Evolutionary conservation across 1,140 invertebrate species (phyloP).

Genomic region (Leptinotarsa lineolata): DNA sequence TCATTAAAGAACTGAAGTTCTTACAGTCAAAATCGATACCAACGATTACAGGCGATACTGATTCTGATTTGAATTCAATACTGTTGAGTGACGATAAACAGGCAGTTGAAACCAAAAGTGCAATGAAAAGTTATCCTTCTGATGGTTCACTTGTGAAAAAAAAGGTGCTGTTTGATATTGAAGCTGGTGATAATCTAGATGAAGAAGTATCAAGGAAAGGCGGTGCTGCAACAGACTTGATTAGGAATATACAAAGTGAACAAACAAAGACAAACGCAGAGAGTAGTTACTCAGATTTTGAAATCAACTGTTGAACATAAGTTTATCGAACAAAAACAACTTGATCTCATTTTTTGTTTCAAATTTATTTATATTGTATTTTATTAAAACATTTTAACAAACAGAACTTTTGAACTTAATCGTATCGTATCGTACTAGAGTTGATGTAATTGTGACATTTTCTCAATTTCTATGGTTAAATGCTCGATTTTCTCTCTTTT

Average conservation of each 20-base stretch:
- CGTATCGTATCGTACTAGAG: neutral
- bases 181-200: conserved; percentile 20
- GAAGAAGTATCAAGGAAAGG: neutral
- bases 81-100: conserved; percentile 22
- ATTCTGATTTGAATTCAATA: conserved; percentile 13
- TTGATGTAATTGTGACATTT: neutral
- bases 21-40: conserved; percentile 23
- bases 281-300: conserved; percentile 16
- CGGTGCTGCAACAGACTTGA: neutral
- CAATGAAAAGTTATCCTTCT: conserved; percentile 44
- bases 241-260: neutral
- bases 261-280: neutral
- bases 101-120: conserved; percentile 38
- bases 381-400: neutral
- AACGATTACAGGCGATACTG: conserved; percentile 15
- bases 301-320: neutral
- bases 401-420: neutral
- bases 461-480: conserved; percentile 2
- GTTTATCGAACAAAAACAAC: neutral
- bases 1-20: conserved; percentile 31
- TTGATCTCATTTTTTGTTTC: neutral
- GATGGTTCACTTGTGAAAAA: conserved; percentile 46
- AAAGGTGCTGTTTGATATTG: conserved; percentile 51
- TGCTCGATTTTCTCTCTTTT: conserved; percentile 6
- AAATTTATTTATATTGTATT: conserved; percentile 11